A percentile compares a stretch with the other conserved stretches of the same genome.
Evolutionary conservation across 2,888 invertebrate species (phyloP).

Genomic region (Himalopsyche tibetana): DNA sequence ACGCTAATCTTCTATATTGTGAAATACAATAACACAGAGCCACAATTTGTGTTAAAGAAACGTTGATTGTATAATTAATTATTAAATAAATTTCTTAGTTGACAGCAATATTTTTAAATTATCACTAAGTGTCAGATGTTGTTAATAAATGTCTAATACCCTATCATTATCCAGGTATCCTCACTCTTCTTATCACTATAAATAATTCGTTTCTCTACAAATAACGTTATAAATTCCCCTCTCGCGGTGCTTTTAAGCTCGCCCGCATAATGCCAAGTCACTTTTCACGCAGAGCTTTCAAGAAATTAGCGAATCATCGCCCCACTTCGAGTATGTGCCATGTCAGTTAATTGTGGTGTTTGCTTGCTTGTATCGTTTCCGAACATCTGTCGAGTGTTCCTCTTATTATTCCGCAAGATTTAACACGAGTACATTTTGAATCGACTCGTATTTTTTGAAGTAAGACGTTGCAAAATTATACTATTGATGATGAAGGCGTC

Average conservation of each 20-base stretch:
- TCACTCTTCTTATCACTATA: background rate
- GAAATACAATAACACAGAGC: too few species aligned
- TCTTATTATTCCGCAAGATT: background rate
- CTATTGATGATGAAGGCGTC: too few species aligned
- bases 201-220: background rate
- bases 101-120: too few species aligned
- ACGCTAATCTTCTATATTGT: too few species aligned
- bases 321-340: slow-evolving; percentile 9
- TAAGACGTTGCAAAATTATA: too few species aligned
- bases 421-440: background rate
- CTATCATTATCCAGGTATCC: background rate
- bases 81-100: too few species aligned
- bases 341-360: slow-evolving; percentile 23
- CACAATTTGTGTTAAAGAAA: too few species aligned
- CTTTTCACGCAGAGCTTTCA: slow-evolving; percentile 22
- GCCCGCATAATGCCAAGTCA: slow-evolving; percentile 27
- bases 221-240: background rate
- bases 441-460: too few species aligned
- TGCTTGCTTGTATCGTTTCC: slow-evolving; percentile 10
- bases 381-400: background rate
- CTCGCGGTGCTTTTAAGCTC: slow-evolving; percentile 7
- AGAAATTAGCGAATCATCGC: slow-evolving; percentile 27
- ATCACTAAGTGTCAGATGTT: background rate
- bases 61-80: too few species aligned
- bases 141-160: background rate